A percentile compares a stretch with the other conserved stretches of the same genome.
phyloP scores from a whole-genome alignment of 1,140 invertebrate genomes.

The Drosophila arawakana region DNA sequence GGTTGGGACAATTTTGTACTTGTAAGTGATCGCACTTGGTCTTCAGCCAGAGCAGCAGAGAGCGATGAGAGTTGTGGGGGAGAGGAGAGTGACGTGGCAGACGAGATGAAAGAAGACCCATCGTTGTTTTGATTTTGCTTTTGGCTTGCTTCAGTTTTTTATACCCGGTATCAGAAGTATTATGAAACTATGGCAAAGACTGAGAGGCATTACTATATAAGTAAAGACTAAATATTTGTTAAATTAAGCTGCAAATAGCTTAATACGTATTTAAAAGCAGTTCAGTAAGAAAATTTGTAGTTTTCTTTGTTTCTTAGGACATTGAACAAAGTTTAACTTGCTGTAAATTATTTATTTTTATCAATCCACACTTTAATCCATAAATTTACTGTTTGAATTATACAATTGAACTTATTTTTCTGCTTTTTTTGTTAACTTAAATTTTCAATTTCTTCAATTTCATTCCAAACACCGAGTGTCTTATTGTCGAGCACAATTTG shows the following conservation, averaged over 20 bases:
- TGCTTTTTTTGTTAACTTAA: neutral
- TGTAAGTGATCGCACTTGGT: conserved; percentile 79
- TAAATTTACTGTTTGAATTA: too few species aligned
- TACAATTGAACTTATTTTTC: too few species aligned
- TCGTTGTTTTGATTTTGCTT: conserved; percentile 40
- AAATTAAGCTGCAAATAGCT: too few species aligned
- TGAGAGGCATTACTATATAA: neutral
- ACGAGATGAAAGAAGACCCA: neutral
- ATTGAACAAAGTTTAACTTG: too few species aligned
- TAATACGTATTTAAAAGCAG: too few species aligned
- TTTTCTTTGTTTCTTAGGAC: too few species aligned
- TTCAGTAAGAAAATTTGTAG: too few species aligned
- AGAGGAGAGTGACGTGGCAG: neutral
- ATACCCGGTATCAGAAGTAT: neutral
- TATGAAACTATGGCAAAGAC: neutral
- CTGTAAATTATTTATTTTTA: too few species aligned
- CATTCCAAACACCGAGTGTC: neutral
- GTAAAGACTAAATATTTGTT: too few species aligned
- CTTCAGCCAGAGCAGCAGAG: conserved; percentile 6
- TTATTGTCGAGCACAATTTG: neutral
- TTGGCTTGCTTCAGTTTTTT: conserved; percentile 20
- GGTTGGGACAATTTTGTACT: conserved; percentile 78
- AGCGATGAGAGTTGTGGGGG: neutral
- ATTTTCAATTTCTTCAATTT: neutral
- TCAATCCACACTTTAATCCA: too few species aligned